Base-by-base conservation (phyloP, 2,797 vertebrate species). In the Onychomys arenicola region DNA sequence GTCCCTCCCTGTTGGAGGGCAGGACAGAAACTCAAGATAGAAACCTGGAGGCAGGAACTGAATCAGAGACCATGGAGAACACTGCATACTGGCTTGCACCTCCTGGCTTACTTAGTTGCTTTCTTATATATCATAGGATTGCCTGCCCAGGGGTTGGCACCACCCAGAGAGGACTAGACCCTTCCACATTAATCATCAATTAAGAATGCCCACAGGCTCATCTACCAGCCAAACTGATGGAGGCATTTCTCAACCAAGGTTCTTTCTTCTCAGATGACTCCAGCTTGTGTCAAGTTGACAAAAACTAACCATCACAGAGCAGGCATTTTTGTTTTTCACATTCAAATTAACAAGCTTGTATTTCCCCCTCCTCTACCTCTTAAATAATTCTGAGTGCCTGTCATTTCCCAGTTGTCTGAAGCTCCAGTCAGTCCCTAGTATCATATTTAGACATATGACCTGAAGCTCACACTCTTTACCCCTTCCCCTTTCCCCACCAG, bases 251-350 rank as follows among this genome's bases (percentile, higher is more conserved):
- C 12, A 43, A 43, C 5, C 25, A 12, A 75, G 0, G 0, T 25
- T 75, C 23, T 25, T 25, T 76, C 73, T 76, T 76, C 73, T 13
- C 81, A 61, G 57, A 61, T 40, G 80, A 82, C 55, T 16, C n/a
- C n/a, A 82, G 13, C 3, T 29, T 61, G 57, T 17, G n/a, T 40
- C 55, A 16, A 40, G 57, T 29, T 40, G n/a, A 78, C 16, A 21
- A 52, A 52, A 52, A 52, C 7, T 19, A 10, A 52, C 17, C 57
- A 59, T 13, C 78, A 40, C 43, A 85, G 63, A 85, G 63, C 14
- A 21, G 29, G 59, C 7, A 37, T 84, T 73, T 96, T 78, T 93
- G 5, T 63, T 86, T 94, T 95, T 88, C 57, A 46, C 14, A n/a
- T 88, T 94, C 19, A 88, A 85, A 75, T 63, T 65, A 65, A 91